A percentile compares a stretch with the other conserved stretches of the same genome.
Conservation (phyloP, 92 coral and sea anemone species). For the Siderastrea radians region DNA sequence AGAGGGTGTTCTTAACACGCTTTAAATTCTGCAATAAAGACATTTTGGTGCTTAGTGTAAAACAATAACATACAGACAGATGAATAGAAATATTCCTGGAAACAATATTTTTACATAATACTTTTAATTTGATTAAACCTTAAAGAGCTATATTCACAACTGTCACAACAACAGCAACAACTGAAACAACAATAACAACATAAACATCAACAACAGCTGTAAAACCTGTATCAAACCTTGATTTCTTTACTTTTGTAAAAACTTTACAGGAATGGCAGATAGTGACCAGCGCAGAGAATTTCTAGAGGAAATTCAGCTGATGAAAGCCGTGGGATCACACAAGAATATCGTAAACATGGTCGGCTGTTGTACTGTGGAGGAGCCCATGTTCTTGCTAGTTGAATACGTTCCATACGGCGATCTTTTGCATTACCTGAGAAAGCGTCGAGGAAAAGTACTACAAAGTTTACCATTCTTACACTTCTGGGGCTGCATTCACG, state of each 20-base stretch:
- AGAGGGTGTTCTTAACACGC: no score
- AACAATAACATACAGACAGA: no score
- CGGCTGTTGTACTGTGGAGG: constrained; percentile 89
- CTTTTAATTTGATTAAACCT: no score
- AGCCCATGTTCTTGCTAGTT: constrained; percentile 87
- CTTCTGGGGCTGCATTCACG: no score
- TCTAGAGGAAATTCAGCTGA: constrained; percentile 87
- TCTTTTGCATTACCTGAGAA: constrained; percentile 83
- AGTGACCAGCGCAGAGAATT: constrained; percentile 83
- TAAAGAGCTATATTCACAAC: no score
- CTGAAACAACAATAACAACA: background rate
- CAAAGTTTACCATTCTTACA: background rate
- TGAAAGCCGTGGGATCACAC: constrained; percentile 91
- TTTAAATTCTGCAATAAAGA: no score
- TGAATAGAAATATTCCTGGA: no score
- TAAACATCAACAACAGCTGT: no score
- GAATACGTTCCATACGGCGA: constrained; percentile 86
- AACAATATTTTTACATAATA: no score
- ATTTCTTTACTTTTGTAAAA: background rate
- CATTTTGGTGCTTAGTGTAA: no score
- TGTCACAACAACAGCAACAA: no score
- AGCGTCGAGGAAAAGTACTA: constrained; percentile 80
- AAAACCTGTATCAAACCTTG: no score
- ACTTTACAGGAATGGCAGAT: constrained; percentile 58
- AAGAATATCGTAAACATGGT: constrained; percentile 92